A percentile compares a stretch with the other conserved stretches of the same genome.
Conservation (phyloP, 2,113 vertebrate genomes). For the Anarrhichthys ocellatus region DNA sequence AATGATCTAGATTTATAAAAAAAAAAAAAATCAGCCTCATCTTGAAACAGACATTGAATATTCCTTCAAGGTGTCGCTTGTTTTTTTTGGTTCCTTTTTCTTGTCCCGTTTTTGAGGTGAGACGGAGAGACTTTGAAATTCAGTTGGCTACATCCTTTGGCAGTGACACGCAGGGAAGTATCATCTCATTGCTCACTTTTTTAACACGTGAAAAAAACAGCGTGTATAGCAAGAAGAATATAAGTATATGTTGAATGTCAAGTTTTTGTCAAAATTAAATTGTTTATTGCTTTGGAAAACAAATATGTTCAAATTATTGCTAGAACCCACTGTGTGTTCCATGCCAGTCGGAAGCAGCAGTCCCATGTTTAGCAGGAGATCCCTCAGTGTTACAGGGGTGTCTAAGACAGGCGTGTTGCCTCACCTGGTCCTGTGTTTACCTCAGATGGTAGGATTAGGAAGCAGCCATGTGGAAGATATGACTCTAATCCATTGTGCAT, state of each 20-base stretch:
- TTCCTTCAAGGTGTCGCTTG: conserved; percentile 58
- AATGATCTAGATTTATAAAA: conserved; percentile 76
- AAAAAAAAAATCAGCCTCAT: conserved; percentile 45
- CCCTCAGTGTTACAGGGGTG: conserved; percentile 64
- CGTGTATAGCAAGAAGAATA: background rate
- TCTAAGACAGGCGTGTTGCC: conserved; percentile 72
- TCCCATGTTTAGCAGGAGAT: conserved; percentile 54
- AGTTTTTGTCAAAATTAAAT: background rate
- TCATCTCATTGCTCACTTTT: conserved; percentile 67
- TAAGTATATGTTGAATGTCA: background rate
- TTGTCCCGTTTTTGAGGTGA: conserved; percentile 58
- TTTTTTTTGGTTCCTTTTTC: conserved; percentile 46
- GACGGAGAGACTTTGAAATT: conserved; percentile 63
- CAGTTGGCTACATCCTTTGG: conserved; percentile 74
- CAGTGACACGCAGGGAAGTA: conserved; percentile 64
- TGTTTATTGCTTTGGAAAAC: background rate
- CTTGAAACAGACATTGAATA: conserved; percentile 61
- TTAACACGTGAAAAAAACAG: conserved; percentile 41
- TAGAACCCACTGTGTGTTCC: conserved; percentile 4
- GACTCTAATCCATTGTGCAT: conserved; percentile 73
- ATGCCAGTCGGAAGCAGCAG: conserved; percentile 1
- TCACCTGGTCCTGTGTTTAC: conserved; percentile 81
- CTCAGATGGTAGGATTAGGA: conserved; percentile 82
- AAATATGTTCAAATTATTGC: conserved; percentile 1
- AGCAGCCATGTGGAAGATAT: conserved; percentile 75